Evolutionary conservation across 2,113 vertebrate species (phyloP), one percentile per base, ranked within the genome.

Genomic region (Chaetodon auriga): DNA sequence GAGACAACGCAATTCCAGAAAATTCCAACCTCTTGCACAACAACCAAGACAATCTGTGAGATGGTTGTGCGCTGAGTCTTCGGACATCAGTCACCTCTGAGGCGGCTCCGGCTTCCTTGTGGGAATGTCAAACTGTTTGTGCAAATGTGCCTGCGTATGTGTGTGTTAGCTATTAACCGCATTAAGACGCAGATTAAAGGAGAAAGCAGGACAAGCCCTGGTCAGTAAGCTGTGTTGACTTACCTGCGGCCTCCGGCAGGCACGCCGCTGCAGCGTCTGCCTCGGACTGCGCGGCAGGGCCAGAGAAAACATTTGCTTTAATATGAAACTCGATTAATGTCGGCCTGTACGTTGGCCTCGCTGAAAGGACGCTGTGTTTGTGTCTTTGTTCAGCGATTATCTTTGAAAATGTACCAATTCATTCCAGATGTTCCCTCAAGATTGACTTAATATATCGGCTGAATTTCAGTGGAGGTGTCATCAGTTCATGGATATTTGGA

Each of bases 161-260:
- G 23, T 71, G 7, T 23, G 72, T 92, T 78, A 64, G 70, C 45
- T 35, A 87, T 85, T 81, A 77, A 85, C 78, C 66, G 19, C 78
- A 84, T 83, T 55, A 77, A 57, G 76, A 80, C 35, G 68, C 23
- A 83, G 89, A 86, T 84, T 75, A 87, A 84, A 86, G 55, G 36
- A 35, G 70, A 30, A 36, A 72, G 83, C 23, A 7, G 53, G 18
- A 75, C 75, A 80, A 78, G 66, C 45, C 43, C 23, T 1, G 80
- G 66, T 75, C 79, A 84, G 74, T 36, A 38, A 72, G 79, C 49
- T 53, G 55, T 84, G 82, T 87, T 83, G 87, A 87, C 88, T 69
- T 69, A 81, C 76, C 76, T 81, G 73, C 2, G 41, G 80, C 78
- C 68, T 64, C 58, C 49, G 25, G 43, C 68, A 35, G 60, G 43